Evolutionary conservation across 2,888 invertebrate genomes (phyloP), one percentile per base, ranked within the genome.

Genomic region (Helicoverpa assulta): DNA sequence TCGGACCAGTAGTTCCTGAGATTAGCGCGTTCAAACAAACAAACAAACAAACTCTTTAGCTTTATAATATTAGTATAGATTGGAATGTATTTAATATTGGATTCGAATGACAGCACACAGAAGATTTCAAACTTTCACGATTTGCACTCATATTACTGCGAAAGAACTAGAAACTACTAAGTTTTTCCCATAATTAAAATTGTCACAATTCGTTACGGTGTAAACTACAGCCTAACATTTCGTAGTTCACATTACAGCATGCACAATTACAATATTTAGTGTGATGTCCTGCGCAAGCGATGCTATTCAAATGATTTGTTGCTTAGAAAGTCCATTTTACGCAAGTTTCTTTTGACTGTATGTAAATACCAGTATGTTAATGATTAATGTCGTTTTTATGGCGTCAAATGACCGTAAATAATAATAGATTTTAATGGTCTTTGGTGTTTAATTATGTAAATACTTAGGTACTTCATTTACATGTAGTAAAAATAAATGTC

Each of bases 211-310:
- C 33, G 10, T 26, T 10, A 2, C 55, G 66, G 80, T 77, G 80
- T 87, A 16, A 86, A 26, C 18, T 0, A 1, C 62, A 33, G 12
- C 64, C 76, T 68, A 73, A 66, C 59, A 77, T 78, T 73, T 81
- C 81, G 79, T 80, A 85, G 74, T 78, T 80, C 74, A 75, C 73
- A 81, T 65, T 72, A 78, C 76, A 79, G 60, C 68, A 77, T 81
- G 79, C 73, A 86, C 85, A 84, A 84, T 83, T 83, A 86, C 79
- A 75, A 72, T 81, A 76, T 77, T 63, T 73, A 70, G 78, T 78
- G 65, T 78, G 81, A 76, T 76, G 74, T 79, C 71, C 71, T 76
- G 76, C 78, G 75, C 70, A 85, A 85, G 82, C 84, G 72, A 75
- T 64, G 63, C 59, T 70, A 75, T 75, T 72, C 61, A 73, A 71